Base-by-base conservation (phyloP, 2,113 vertebrate species). In the Henicopernis longicauda region DNA sequence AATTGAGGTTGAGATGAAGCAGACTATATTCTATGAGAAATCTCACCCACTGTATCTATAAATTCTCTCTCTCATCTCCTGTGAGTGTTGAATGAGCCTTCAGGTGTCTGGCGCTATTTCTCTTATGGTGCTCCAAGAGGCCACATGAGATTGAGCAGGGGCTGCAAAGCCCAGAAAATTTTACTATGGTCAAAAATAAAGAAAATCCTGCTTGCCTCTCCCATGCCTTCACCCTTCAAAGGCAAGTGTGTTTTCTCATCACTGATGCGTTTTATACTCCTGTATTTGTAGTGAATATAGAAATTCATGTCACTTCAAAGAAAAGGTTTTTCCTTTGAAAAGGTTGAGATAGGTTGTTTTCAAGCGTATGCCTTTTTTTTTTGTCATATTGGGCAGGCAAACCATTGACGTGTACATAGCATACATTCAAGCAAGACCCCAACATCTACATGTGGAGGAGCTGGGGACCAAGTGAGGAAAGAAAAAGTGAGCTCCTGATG, bases 41-140 rank as follows among this genome's bases (percentile, higher is more conserved):
- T 87, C 78, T 93, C 91, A 80, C 62, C 59, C 52, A 5, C 65
- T 14, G 17, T 66, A 57, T 80, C 93, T 70, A 93, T 94, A 95
- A 96, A 96, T 95, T 87, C 65, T 84, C 65, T 36, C 72, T 90
- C 90, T 88, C 88, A 71, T 86, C 96, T 94, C 59, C 78, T 55
- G 42, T 86, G 80, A 90, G 76, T 66, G 88, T 50, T 95, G 90
- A 95, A 94, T 78, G 87, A 96, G 58, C 88, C 67, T 93, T 97
- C 90, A 90, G 90, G 69, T 93, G 95, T 82, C 92, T 2, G 0
- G 22, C 2, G 8, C 59, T 92, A 63, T 95, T 95, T 89, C 92
- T 93, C 88, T 97, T 71, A 92, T 47, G 90, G 74, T 81, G 82
- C 90, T 97, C 93, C 97, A 96, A 90, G 82, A 96, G 69, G 73